A percentile compares a stretch with the other conserved stretches of the same genome.
phyloP scores from a whole-genome alignment of 2,113 vertebrate genomes.

The Burhinus bistriatus region DNA sequence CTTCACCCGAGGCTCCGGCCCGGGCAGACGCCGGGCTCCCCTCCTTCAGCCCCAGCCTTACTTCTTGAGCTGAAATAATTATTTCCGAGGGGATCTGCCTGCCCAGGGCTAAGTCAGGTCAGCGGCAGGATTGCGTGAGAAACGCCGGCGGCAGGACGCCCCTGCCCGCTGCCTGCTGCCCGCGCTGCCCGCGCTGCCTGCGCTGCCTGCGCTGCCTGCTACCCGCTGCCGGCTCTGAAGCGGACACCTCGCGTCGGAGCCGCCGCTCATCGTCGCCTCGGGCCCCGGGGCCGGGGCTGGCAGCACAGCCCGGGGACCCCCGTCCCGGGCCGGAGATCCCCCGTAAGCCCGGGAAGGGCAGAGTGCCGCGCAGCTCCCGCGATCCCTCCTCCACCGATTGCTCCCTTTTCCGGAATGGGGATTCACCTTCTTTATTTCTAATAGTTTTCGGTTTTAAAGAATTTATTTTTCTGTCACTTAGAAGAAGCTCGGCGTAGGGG shows the following conservation, averaged over 20 bases:
- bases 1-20: background rate
- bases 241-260: background rate
- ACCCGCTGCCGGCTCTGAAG: background rate
- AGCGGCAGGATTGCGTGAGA: background rate
- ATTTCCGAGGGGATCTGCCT: background rate
- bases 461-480: background rate
- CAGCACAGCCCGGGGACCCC: background rate
- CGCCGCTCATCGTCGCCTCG: background rate
- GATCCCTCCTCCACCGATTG: background rate
- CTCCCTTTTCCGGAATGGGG: background rate
- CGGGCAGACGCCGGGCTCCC: background rate
- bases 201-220: background rate
- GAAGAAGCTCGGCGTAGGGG: background rate
- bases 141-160: rapidly evolving
- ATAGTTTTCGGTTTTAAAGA: background rate
- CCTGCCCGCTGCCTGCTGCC: background rate
- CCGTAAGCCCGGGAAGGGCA: background rate
- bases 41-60: background rate
- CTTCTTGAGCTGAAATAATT: background rate
- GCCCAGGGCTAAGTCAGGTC: background rate
- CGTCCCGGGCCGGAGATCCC: rapidly evolving
- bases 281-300: background rate
- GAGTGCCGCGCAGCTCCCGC: rapidly evolving
- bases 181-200: too few relatives aligned
- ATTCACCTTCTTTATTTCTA: background rate